Evolutionary conservation across 2,797 vertebrate genomes (phyloP), one percentile per base, ranked within the genome.

Genomic region (Aldrovandia affinis): DNA sequence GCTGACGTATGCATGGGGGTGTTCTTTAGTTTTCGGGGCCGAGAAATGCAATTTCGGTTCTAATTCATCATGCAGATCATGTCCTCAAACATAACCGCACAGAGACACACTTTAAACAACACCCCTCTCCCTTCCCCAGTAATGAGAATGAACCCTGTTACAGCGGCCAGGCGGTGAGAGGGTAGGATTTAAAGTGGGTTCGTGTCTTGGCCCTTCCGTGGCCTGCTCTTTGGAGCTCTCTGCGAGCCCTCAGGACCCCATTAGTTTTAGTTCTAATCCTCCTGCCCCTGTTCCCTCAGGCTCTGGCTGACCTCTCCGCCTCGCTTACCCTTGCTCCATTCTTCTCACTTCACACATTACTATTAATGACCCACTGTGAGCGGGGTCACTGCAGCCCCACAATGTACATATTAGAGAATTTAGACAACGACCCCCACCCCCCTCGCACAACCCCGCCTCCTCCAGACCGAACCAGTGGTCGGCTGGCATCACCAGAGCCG

Each of bases 251-350:
- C 78, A 88, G 87, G 92, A 93, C 91, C 89, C 93, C 92, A 94
- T 95, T 95, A 95, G 90, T 85, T 91, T 89, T 80, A 86, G 87
- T 91, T 89, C 93, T 94, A 95, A 95, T 94, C 92, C 94, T 88
- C 89, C 90, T 89, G 89, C 88, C 88, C 87, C 89, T 88, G 91
- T 93, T 91, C 94, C 95, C 94, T 90, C 91, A 87, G 94, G 95
- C 94, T 91, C 84, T 90, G 87, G 83, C 88, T 95, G 95, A 95
- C 95, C 94, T 94, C 94, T 90, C 89, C 88, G 92, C 89, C 90
- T 89, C 86, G 86, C 86, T 63, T 86, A 87, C 85, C 86, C 88
- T 91, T 86, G 85, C 86, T 91, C 85, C 75, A 83, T 90, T 54
- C 84, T 83, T 80, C 79, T 80, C 70, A 78, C 86, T 84, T 81